Evolutionary conservation across 2,888 invertebrate species (phyloP), one percentile per base, ranked within the genome.

Genomic region (Drosophila mulleri): DNA sequence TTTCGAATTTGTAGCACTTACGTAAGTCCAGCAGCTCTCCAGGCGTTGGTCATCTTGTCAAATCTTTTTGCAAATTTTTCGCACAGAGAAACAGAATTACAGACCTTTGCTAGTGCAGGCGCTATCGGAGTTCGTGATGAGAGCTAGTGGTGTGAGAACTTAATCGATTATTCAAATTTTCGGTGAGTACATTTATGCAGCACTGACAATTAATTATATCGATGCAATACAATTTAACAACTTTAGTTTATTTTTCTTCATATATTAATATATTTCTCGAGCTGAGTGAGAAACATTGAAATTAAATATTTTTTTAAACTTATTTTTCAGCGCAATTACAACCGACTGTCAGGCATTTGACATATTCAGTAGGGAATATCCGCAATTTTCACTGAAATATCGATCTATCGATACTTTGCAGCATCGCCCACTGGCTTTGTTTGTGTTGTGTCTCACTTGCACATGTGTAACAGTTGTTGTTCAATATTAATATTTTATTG

Each of bases 11-110:
- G 3, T 39, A 39, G 1, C 69, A 93, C 96, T 95, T 94, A 97
- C 97, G 96, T 97, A 87, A 97, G 94, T 92, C 97, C 97, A 82
- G 95, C 96, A 93, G 95, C 95, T 93, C 97, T 96, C 97, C 97
- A 97, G 71, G 92, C 92, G 83, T 91, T 90, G 91, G 95, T 96
- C 93, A 95, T 95, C 96, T 96, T 97, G 92, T 44, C 48, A 52
- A 59, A 58, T 68, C 69, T 54, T 68, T 71, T 78, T 29, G 65
- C 42, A 64, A 72, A 39, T 75, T 69, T 74, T 63, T 80, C 59
- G 65, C 44, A 66, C 68, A 45, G 58, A 52, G 63, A 73, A 67
- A 73, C 65, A 61, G 48, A 77, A 70, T 57, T 37, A 56, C 44
- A 53, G 69, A 66, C 57, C 64, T 64, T 70, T 69, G 26, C 62